Evolutionary conservation across 2,888 invertebrate genomes (phyloP).

Genomic region (Drosophila austrosaltans): DNA sequence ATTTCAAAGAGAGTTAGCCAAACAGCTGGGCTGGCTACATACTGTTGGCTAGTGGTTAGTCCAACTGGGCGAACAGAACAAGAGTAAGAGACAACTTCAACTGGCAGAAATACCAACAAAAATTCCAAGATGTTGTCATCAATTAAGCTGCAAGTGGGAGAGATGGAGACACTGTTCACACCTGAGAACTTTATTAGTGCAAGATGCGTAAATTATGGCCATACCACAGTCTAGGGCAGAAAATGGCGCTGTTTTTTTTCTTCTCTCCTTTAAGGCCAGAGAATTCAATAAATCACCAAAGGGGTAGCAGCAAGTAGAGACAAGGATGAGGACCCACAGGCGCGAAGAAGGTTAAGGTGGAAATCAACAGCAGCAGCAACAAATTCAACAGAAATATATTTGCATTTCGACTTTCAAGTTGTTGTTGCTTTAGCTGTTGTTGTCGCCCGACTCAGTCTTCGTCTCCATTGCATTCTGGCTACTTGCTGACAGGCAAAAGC

Average conservation of each 20-base stretch:
- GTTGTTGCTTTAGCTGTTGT: conserved; percentile 45
- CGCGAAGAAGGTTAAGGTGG: conserved; percentile 49
- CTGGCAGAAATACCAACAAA: conserved; percentile 78
- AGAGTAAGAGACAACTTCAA: conserved; percentile 65
- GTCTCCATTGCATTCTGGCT: conserved; percentile 40
- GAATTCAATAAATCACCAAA: conserved; percentile 65
- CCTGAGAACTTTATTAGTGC: conserved; percentile 83
- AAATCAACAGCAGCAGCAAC: conserved; percentile 49
- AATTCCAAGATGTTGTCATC: conserved; percentile 83
- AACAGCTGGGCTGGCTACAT: conserved; percentile 38
- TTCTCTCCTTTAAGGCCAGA: conserved; percentile 25
- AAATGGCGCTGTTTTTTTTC: conserved; percentile 56
- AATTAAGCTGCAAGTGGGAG: conserved; percentile 72
- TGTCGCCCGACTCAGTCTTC: conserved; percentile 30
- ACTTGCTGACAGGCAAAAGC: conserved; percentile 64
- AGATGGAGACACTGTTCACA: conserved; percentile 74
- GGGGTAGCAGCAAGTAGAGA: conserved; percentile 8
- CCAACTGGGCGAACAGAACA: conserved; percentile 20
- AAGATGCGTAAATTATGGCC: conserved; percentile 60
- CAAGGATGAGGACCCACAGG: conserved; percentile 2
- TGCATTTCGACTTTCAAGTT: conserved; percentile 58
- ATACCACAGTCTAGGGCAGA: conserved; percentile 38
- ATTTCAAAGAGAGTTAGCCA: conserved; percentile 58
- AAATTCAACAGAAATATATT: conserved; percentile 72
- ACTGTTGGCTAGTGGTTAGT: conserved; percentile 48